Conservation (phyloP, 2,888 invertebrate genomes). For the Saturnia japonica region DNA sequence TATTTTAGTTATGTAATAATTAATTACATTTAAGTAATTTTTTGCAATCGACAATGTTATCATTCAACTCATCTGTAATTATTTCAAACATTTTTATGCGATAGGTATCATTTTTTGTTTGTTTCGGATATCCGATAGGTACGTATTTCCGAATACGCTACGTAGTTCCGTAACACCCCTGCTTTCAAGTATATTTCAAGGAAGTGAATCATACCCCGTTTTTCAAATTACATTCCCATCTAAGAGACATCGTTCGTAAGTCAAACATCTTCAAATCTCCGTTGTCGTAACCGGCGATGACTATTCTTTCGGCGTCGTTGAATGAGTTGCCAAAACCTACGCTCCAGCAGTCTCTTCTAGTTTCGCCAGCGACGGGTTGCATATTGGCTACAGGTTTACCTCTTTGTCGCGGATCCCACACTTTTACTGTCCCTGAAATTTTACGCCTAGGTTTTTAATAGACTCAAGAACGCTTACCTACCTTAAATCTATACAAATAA, state of each 20-base stretch:
- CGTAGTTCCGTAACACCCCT: too few relatives aligned
- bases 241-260: slow-evolving; percentile 89
- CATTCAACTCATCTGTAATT: too few relatives aligned
- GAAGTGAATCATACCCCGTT: slow-evolving; percentile 86
- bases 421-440: slow-evolving; percentile 88
- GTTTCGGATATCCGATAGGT: too few relatives aligned
- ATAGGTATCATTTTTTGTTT: too few relatives aligned
- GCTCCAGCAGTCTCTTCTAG: slow-evolving; percentile 94
- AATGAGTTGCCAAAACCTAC: slow-evolving; percentile 96
- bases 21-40: too few relatives aligned
- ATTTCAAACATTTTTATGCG: too few relatives aligned
- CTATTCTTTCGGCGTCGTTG: slow-evolving; percentile 91
- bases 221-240: slow-evolving; percentile 95
- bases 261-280: slow-evolving; percentile 98
- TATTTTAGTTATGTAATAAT: too few relatives aligned
- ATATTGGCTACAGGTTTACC: slow-evolving; percentile 94
- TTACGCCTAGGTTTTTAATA: background rate
- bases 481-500: too few relatives aligned
- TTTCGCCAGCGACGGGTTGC: slow-evolving; percentile 86
- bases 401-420: slow-evolving; percentile 97
- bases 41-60: too few relatives aligned
- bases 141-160: too few relatives aligned
- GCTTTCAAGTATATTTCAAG: too few relatives aligned
- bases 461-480: too few relatives aligned
- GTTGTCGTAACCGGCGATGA: slow-evolving; percentile 97